Base-by-base conservation (phyloP, 37 sponge, comb jelly and placozoan species). In the Hormiphora californensis region DNA sequence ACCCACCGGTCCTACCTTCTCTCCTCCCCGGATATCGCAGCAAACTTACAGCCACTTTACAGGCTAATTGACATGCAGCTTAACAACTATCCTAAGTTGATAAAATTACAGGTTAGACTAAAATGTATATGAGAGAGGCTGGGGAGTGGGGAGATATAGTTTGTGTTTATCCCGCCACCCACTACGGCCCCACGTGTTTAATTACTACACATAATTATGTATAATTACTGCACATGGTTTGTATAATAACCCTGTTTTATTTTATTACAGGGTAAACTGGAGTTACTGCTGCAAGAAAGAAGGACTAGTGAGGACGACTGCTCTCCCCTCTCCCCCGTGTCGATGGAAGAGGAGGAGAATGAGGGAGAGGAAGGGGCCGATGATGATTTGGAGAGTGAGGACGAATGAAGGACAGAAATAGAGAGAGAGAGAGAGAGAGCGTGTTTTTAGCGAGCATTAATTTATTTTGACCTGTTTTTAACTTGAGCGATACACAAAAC, bases 221-320 rank as follows among this genome's bases (percentile, higher is more conserved):
- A 15, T 49, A 49, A 49, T 49, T 9, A 49, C 53, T 15, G 12
- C 15, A 49, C 53, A n/a, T n/a, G n/a, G n/a, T n/a, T n/a, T n/a
- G n/a, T n/a, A n/a, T n/a, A n/a, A n/a, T n/a, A n/a, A n/a, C n/a
- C n/a, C n/a, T n/a, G n/a, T n/a, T n/a, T n/a, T n/a, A n/a, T n/a
- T n/a, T n/a, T n/a, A n/a, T n/a, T n/a, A n/a, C 81, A 73, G 81
- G 81, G 81, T 12, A 73, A 73, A 28, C 46, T 73, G 38, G 81
- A 73, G 46, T 28, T 73, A 46, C 44, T 73, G 44, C 27, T 73
- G 23, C 81, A 73, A 33, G 81, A 73, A 46, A 73, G 38, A 28
- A 73, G 25, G 46, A 73, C 46, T 36, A 46, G 43, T 0, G 81
- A 73, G 81, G 81, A 73, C 3, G 37, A 36, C 1, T 7, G 8